Evolutionary conservation across 64 coral and sea anemone genomes (phyloP).

Genomic region (Dendrophyllia cribrosa): DNA sequence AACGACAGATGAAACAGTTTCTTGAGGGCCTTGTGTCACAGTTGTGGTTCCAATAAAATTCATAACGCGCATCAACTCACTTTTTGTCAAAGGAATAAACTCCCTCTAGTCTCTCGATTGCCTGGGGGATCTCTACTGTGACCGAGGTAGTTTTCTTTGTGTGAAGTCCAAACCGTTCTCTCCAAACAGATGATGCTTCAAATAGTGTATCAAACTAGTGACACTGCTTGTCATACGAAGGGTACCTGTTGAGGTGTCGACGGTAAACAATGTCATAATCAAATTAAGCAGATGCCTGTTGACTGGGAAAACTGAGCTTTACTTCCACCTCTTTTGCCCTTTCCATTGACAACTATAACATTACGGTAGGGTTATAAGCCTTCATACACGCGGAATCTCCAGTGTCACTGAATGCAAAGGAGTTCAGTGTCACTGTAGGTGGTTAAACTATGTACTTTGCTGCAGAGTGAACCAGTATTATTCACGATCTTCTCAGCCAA

Average conservation of each 20-base stretch:
- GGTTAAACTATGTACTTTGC: slow-evolving; percentile 36
- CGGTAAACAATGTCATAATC: slow-evolving; percentile 9
- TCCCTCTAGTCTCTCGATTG: slow-evolving; percentile 64
- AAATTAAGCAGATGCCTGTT: slow-evolving; percentile 21
- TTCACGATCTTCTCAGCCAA: not conserved
- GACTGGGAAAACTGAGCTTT: no score
- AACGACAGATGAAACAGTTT: no score
- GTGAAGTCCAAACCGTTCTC: slow-evolving; percentile 46
- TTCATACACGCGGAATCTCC: not conserved
- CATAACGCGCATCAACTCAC: slow-evolving; percentile 63
- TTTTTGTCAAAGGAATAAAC: slow-evolving; percentile 63
- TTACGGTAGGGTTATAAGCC: not conserved
- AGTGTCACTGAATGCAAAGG: not conserved
- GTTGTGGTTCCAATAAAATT: slow-evolving; percentile 40
- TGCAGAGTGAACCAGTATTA: slow-evolving; percentile 31
- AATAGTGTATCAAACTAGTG: slow-evolving; percentile 23
- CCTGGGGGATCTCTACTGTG: slow-evolving; percentile 28
- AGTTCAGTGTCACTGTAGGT: slow-evolving; percentile 9
- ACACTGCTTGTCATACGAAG: slow-evolving; percentile 44
- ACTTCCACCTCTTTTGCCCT: no score
- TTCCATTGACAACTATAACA: no score
- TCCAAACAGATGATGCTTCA: slow-evolving; percentile 20
- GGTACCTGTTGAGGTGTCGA: slow-evolving; percentile 23
- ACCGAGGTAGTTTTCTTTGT: slow-evolving; percentile 55
- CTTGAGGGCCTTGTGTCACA: no score